Evolutionary conservation across 2,797 vertebrate genomes (phyloP).

Genomic region (Synanceia verrucosa): DNA sequence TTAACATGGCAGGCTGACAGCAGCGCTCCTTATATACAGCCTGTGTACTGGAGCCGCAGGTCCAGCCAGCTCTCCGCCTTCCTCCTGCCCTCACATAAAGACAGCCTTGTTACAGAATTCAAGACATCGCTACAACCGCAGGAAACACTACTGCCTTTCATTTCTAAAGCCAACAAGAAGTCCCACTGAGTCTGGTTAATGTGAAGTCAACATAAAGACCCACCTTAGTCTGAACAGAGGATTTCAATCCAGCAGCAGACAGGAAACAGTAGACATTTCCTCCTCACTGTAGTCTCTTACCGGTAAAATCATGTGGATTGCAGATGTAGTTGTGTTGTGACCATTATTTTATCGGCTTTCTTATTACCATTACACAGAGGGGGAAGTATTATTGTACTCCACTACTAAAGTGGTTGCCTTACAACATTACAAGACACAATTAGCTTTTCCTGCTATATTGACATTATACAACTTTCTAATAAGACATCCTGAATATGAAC

Average conservation of each 20-base stretch:
- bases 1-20: background rate
- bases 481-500: background rate
- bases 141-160: conserved; percentile 79
- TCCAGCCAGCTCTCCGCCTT: conserved; percentile 53
- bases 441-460: no score
- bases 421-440: background rate
- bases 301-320: background rate
- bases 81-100: conserved; percentile 70
- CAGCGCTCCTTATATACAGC: conserved; percentile 9
- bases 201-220: conserved; percentile 53
- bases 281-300: no score
- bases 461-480: background rate
- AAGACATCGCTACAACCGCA: conserved; percentile 60
- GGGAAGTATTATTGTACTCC: background rate
- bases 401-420: no score
- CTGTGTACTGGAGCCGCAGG: conserved; percentile 21
- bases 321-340: background rate
- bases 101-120: conserved; percentile 76
- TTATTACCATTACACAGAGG: background rate
- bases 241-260: conserved; percentile 4
- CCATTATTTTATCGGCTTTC: background rate
- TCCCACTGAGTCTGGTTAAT: conserved; percentile 31
- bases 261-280: background rate
- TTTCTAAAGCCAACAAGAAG: conserved; percentile 47
- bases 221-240: conserved; percentile 27